A percentile compares a stretch with the other conserved stretches of the same genome.
Evolutionary conservation across 2,797 vertebrate species (phyloP).

Genomic region (Aphelocoma californica): DNA sequence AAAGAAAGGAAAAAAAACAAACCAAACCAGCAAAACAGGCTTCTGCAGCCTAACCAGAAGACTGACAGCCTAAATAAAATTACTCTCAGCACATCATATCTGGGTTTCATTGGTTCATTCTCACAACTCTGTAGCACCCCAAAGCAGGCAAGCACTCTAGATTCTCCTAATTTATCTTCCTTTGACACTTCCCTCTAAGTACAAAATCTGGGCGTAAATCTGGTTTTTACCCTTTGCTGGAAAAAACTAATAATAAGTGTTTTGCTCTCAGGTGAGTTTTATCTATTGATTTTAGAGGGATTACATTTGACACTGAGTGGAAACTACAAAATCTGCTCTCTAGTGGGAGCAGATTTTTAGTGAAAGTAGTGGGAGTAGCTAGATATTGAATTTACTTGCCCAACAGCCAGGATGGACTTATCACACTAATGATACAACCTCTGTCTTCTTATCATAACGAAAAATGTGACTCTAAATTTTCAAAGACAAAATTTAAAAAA

Average conservation of each 20-base stretch:
- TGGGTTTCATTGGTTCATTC: not conserved
- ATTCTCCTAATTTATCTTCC: not conserved
- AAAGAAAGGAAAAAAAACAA: not conserved
- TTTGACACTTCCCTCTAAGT: not conserved
- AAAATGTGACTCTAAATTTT: not conserved
- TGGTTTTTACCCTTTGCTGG: not conserved
- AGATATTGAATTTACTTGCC: not conserved
- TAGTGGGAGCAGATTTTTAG: not conserved
- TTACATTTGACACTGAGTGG: not conserved
- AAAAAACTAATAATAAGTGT: not conserved
- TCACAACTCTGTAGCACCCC: not conserved
- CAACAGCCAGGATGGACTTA: not conserved
- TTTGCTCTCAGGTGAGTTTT: not conserved
- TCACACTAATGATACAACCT: not conserved
- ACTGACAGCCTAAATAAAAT: not conserved
- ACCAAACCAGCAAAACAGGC: not conserved
- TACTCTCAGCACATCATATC: not conserved
- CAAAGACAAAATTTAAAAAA: not conserved
- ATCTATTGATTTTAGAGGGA: not conserved
- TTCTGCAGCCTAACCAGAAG: not conserved
- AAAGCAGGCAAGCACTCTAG: not conserved
- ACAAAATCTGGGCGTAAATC: not conserved
- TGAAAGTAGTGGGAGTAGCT: not conserved
- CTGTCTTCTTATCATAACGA: not conserved
- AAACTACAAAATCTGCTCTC: not conserved